Evolutionary conservation across 2,113 vertebrate species (phyloP), one percentile per base, ranked within the genome.

Genomic region (Neopipo cinnamomea): DNA sequence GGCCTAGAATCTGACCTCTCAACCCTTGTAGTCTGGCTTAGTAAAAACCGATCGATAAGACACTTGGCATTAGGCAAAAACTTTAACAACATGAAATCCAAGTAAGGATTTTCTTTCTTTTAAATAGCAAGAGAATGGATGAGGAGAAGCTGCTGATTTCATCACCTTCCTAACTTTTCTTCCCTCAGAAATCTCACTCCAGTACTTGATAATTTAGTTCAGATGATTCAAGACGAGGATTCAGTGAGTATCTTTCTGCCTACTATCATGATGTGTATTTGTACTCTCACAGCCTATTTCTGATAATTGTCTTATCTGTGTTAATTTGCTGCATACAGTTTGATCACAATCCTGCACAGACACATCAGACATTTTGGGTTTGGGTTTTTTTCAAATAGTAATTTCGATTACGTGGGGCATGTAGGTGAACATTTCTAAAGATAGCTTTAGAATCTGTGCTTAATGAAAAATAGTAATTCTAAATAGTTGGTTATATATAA

Each of bases 1-100:
- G 99, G 99, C 90, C 97, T 99, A 96, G 99, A 99, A 93, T 99
- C 99, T 44, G 99, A 99, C 80, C 98, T 99, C 76, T 98, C 99
- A 74, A 99, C 99, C 42, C 98, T 99, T 94, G 98, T 99, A 92
- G 98, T 99, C 81, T 99, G 99, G 99, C 98, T 99, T 94, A 98
- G 99, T 98, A 99, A 99, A 98, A 99, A 99, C 97, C 98, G 99
- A 90, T 99, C 99, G 24, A 99, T 99, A 97, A 98, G 98, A 85
- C 99, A 99, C 92, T 98, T 99, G 94, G 99, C 99, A 0, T 97
- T 99, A 96, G 99, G 99, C 95, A 99, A 99, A 98, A 99, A 99
- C 94, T 99, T 99, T 98, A 99, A 98, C 98, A 99, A 99, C 98
- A 99, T 99, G 98, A 99, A 99, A 96, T 99, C 99, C 96, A 99